Evolutionary conservation across 1,140 invertebrate genomes (phyloP), one percentile per base, ranked within the genome.

Genomic region (Drosophila sechellia): DNA sequence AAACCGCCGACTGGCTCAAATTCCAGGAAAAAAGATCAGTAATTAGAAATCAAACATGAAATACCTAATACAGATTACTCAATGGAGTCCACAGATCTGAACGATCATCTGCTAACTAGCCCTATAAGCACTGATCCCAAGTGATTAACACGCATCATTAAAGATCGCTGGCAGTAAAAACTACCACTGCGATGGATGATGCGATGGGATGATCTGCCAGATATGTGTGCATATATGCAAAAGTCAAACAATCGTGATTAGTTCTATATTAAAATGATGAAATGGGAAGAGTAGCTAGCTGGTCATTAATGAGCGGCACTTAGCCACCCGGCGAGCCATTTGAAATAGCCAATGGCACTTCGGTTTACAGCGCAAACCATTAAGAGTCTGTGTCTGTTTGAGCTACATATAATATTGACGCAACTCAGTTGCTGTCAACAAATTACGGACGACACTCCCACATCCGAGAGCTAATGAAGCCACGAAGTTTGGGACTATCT

Each of bases 381-480:
- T 74, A 64, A 34, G 34, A 42, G 6, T 31, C 31, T 31, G 31
- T 31, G 43, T 52, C 40, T 56, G 31, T 75, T 72, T 39, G 31
- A 50, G 39, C 46, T 52, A 31, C 48, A 56, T 54, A 76, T 54
- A 76, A 76, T 76, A 76, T 76, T 76, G 48, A 76, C 72, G 54
- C 71, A 74, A 74, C 59, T 56, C 45, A 20, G 10, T 39, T 37
- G 48, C 15, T 54, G 72, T 66, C 72, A 75, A 75, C 72, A 75
- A 75, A 56, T 39, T 45, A 43, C 43, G 46, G 34, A 37, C 49
- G 45, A 25, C 48, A 70, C 65, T 55, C 68, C 68, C 65, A 54
- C 43, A 15, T 6, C 48, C 5, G 35, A 39, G 4, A 37, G 15
- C 17, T 15, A 69, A 49, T 56, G 63, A 70, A 22, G 34, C 48